A percentile compares a stretch with the other conserved stretches of the same genome.
Conservation (phyloP, 2,113 vertebrate genomes). For the Climacteris rufus region DNA sequence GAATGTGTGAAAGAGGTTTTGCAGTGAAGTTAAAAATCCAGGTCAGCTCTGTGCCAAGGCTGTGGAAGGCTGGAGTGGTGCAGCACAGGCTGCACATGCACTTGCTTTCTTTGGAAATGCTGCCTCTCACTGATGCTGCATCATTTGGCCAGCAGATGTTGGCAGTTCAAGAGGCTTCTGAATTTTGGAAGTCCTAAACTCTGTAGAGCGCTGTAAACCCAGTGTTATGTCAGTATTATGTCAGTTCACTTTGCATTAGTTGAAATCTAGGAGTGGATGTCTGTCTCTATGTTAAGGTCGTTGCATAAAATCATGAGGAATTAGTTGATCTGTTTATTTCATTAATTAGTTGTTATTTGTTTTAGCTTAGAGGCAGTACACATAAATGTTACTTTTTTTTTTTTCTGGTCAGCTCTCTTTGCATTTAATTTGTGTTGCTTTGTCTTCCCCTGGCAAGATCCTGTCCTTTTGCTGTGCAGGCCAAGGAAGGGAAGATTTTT, state of each 20-base stretch:
- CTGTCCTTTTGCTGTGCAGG: background rate
- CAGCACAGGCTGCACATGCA: fast-evolving
- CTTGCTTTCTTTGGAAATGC: background rate
- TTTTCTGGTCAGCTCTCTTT: background rate
- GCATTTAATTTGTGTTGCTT: background rate
- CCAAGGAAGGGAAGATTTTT: background rate
- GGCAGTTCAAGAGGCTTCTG: background rate
- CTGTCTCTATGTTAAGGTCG: background rate
- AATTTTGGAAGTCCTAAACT: background rate
- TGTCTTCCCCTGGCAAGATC: background rate
- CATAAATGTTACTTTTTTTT: background rate
- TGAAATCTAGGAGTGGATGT: background rate
- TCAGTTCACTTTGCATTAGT: background rate
- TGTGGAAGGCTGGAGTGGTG: background rate
- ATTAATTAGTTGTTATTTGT: background rate
- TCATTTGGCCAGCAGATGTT: background rate
- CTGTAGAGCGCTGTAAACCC: background rate
- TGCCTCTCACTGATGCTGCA: fast-evolving
- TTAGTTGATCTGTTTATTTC: background rate
- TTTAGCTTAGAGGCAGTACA: background rate
- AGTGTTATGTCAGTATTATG: background rate
- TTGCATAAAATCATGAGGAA: background rate
- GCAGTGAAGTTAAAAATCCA: background rate
- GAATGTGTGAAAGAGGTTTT: background rate
- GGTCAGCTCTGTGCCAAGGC: background rate